A percentile compares a stretch with the other conserved stretches of the same genome.
These are phyloP conservation scores for Penaeus vannamei DNA, from an alignment of 1,140 invertebrate species.

Conservation along the genomic window DNA sequence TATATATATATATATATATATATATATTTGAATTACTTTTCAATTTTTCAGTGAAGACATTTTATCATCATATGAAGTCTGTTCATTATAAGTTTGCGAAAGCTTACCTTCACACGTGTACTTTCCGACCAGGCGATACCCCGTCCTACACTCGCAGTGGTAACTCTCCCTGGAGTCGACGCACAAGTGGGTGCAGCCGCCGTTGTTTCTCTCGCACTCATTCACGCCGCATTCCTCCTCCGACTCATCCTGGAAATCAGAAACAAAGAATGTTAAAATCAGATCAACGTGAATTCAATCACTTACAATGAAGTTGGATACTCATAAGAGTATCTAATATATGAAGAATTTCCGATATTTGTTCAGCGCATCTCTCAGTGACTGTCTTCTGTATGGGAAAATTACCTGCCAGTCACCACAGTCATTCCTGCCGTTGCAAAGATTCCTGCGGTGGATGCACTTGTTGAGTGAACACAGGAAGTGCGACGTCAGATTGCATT, in stretches of 20 bases:
- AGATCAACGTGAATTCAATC: background rate
- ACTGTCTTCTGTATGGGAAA: background rate
- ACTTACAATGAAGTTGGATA: no score
- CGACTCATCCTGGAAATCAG: constrained; percentile 79
- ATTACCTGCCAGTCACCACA: constrained; percentile 78
- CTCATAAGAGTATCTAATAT: no score
- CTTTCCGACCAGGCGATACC: constrained; percentile 82
- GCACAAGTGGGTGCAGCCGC: constrained; percentile 87
- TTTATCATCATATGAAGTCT: background rate
- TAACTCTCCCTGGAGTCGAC: constrained; percentile 83
- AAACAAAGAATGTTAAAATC: background rate
- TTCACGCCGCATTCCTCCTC: constrained; percentile 80
- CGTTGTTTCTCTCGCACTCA: constrained; percentile 86
- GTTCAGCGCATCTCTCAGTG: background rate
- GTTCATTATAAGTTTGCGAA: constrained; percentile 7
- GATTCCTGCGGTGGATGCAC: constrained; percentile 72
- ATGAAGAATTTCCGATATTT: background rate
- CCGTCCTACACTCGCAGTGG: constrained; percentile 83
- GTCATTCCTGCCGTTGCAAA: constrained; percentile 79
- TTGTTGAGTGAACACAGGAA: constrained; percentile 70
- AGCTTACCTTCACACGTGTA: constrained; percentile 82
- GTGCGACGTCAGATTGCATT: background rate
- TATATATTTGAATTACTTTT: no score
- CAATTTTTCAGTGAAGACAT: no score
- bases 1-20: no score